phyloP scores from a whole-genome alignment of 2,113 vertebrate species.

The Silurus glanis region DNA sequence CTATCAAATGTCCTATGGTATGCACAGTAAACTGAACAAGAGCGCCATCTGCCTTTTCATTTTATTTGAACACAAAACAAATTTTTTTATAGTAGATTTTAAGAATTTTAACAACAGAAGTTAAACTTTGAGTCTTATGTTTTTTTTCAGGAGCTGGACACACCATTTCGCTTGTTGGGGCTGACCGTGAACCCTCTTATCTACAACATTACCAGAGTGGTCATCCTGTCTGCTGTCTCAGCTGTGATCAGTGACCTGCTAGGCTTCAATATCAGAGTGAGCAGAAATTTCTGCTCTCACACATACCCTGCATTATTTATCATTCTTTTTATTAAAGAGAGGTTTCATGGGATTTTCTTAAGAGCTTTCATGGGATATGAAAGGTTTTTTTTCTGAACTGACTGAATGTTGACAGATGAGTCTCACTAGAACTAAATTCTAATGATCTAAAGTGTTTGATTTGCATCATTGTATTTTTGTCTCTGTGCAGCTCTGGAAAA shows the following conservation, averaged over 20 bases:
- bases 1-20: neutral
- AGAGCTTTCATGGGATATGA: neutral
- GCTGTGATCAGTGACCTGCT: conserved; percentile 94
- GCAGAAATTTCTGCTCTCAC: conserved; percentile 48
- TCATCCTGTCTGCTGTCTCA: conserved; percentile 95
- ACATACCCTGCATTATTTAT: neutral
- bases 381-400: neutral
- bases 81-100: too few species aligned
- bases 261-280: conserved; percentile 96
- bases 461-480: neutral
- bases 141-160: conserved; percentile 84
- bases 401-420: neutral
- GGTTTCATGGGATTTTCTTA: neutral
- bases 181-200: conserved; percentile 95
- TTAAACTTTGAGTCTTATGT: neutral
- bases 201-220: conserved; percentile 94
- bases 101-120: neutral
- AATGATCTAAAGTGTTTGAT: neutral
- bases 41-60: neutral
- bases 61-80: neutral
- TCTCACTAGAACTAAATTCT: too few species aligned
- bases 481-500: conserved; percentile 75
- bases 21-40: neutral
- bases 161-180: conserved; percentile 90
- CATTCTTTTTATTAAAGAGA: neutral